Conservation (phyloP, 2,888 invertebrate species). For the Agrochola circellaris region DNA sequence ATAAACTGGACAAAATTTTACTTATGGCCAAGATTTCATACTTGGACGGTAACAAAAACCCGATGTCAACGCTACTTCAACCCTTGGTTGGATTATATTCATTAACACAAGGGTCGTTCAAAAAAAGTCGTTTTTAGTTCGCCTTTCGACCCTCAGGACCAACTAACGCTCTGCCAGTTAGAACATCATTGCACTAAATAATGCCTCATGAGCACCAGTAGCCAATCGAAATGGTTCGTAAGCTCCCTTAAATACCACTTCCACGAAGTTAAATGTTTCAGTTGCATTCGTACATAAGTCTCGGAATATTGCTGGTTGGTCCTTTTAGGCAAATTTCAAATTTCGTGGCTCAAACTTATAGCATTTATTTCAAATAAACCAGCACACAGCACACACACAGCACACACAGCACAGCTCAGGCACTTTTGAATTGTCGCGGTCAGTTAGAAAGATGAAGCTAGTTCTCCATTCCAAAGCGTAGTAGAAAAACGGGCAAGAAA, state of each 20-base stretch:
- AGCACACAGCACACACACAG: no score
- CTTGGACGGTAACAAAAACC: not conserved
- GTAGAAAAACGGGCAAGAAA: no score
- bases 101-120: not conserved
- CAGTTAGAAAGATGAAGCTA: no score
- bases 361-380: no score
- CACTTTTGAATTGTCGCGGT: no score
- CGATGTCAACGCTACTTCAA: not conserved
- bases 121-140: not conserved
- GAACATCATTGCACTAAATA: not conserved
- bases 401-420: no score
- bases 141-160: not conserved
- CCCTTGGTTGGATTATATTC: no score
- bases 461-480: no score
- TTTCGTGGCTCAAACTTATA: no score
- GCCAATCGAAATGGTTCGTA: not conserved
- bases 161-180: not conserved
- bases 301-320: not conserved
- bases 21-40: not conserved
- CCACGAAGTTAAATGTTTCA: not conserved
- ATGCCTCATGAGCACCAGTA: not conserved
- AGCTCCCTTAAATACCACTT: not conserved
- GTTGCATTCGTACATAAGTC: not conserved
- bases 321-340: no score
- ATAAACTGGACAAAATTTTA: not conserved